Evolutionary conservation across 2,888 invertebrate species (phyloP).

Genomic region (Latrodectus hesperus): DNA sequence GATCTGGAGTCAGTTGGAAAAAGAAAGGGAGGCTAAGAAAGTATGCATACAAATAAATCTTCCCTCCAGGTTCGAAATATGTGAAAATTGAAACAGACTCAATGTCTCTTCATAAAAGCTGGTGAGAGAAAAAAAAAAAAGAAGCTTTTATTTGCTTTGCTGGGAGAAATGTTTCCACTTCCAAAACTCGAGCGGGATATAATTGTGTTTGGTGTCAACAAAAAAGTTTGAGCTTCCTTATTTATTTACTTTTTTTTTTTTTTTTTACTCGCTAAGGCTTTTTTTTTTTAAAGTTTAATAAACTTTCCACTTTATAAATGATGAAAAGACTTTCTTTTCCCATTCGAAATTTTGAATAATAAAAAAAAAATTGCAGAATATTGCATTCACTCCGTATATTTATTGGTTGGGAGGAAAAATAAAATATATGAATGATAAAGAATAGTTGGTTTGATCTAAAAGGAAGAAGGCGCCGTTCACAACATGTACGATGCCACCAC

Average conservation of each 20-base stretch:
- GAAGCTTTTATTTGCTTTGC: neutral
- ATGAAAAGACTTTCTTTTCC: conserved; percentile 1
- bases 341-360: conserved; percentile 6
- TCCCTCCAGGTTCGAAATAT: too few species aligned
- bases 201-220: conserved; percentile 5
- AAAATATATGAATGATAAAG: neutral
- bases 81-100: too few species aligned
- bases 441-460: conserved; percentile 10
- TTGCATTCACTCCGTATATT: conserved; percentile 14
- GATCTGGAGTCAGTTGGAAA: too few species aligned
- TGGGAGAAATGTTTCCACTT: neutral
- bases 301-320: neutral
- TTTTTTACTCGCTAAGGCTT: too few species aligned
- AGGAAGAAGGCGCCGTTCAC: conserved; percentile 25
- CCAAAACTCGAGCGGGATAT: neutral
- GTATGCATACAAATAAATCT: too few species aligned
- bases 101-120: neutral
- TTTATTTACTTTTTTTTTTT: too few species aligned
- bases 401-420: conserved; percentile 19
- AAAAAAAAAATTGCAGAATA: neutral
- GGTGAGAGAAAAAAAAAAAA: conserved; percentile 1
- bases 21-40: too few species aligned
- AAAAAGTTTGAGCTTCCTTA: neutral
- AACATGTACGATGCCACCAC: conserved; percentile 26
- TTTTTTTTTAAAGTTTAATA: neutral